Evolutionary conservation across 2,888 invertebrate species (phyloP).

Genomic region (Rotaria macrura): DNA sequence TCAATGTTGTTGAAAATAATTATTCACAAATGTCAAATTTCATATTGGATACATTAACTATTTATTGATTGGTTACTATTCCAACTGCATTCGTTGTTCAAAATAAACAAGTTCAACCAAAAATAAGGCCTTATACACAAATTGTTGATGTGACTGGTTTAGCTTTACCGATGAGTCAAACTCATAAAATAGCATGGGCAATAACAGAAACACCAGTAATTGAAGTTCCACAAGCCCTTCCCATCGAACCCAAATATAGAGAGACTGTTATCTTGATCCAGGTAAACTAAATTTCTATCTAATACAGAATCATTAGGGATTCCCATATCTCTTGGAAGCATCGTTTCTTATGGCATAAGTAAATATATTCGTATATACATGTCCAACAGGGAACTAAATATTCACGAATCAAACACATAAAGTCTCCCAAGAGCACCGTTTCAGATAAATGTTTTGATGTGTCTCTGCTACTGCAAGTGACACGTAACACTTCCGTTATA

Average conservation of each 20-base stretch:
- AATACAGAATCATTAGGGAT: no score
- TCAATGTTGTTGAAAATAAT: constrained; percentile 29
- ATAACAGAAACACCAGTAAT: not conserved
- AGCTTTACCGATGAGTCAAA: constrained; percentile 7
- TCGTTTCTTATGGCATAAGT: no score
- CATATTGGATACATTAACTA: constrained; percentile 17
- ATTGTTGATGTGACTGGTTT: not conserved
- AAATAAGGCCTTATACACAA: not conserved
- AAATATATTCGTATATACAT: no score
- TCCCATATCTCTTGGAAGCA: no score
- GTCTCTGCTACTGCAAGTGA: no score
- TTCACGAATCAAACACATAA: no score
- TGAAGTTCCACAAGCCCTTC: not conserved
- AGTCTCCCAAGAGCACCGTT: no score
- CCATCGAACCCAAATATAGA: not conserved
- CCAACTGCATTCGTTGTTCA: not conserved
- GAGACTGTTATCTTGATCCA: constrained; percentile 30
- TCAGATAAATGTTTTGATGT: no score
- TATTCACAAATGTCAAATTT: constrained; percentile 24
- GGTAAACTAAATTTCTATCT: not conserved
- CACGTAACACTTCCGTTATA: no score
- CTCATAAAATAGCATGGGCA: constrained; percentile 21
- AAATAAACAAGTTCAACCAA: not conserved
- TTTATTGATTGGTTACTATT: not conserved
- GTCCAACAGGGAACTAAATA: no score